Base-by-base conservation (phyloP, 1,140 invertebrate genomes). In the Bombus superbus region DNA sequence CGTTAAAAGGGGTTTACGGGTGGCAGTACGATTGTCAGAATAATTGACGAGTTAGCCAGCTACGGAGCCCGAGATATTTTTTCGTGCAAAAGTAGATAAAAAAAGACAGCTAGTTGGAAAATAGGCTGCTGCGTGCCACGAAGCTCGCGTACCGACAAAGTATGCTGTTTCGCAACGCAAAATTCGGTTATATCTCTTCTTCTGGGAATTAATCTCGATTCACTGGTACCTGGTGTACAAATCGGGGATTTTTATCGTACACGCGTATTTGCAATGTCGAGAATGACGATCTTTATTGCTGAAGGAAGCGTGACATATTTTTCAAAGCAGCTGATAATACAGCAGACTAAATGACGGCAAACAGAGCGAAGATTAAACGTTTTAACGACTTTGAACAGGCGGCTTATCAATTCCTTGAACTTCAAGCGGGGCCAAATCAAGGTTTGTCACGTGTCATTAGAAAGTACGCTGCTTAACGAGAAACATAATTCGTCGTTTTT, bases 21-120 rank as follows among this genome's bases (percentile, higher is more conserved):
- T 0, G 18, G 18, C 47, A 0, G 0, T 22, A 53, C 66, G 68
- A n/a, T 88, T 68, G 78, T 86, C 85, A 38, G 35, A 82, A 25
- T 86, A 80, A 89, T 87, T 74, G 89, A 89, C 69, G 74, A 81
- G 53, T 44, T 66, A 57, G 59, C 32, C 73, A 42, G 57, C 74
- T 82, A 78, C 87, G 64, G 68, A 75, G 74, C 86, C 42, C 82
- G 86, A 68, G 73, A 71, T 71, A 85, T 40, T 77, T 53, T 88
- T 82, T 73, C 18, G 32, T 32, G 64, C 76, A 25, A 75, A 74
- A 69, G 68, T 69, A 32, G 32, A 32, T 32, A 32, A 32, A 53
- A 53, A 53, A 53, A 2, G 47, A 53, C 47, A 22, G 18, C 47
- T 53, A 22, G 47, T 53, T n/a, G 82, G 75, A 71, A 79, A 79